Conservation (phyloP, 2,888 invertebrate species). For the Cynaeus angustus region DNA sequence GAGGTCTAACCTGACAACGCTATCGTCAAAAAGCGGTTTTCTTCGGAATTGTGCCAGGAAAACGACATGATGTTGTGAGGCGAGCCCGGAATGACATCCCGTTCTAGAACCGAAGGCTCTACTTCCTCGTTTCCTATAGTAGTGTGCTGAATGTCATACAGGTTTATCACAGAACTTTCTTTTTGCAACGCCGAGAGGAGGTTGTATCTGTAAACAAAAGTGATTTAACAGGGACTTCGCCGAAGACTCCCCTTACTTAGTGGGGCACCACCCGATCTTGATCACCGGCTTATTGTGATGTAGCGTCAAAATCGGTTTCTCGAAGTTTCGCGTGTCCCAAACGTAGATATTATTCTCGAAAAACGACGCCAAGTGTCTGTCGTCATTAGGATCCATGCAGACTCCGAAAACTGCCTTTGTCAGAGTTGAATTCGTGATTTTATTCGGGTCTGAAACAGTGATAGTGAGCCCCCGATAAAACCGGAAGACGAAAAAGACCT, state of each 20-base stretch:
- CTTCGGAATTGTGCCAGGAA: constrained; percentile 91
- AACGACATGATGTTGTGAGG: constrained; percentile 80
- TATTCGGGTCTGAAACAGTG: constrained; percentile 78
- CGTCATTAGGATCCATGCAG: constrained; percentile 84
- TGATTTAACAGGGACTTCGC: constrained; percentile 1
- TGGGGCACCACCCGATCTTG: constrained; percentile 92
- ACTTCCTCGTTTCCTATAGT: constrained; percentile 80
- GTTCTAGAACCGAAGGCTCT: constrained; percentile 84
- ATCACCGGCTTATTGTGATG: constrained; percentile 81
- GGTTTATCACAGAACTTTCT: constrained; percentile 83
- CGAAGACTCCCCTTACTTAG: constrained; percentile 74
- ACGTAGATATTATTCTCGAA: constrained; percentile 86
- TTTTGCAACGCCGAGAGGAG: constrained; percentile 87
- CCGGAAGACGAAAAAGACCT: constrained; percentile 67
- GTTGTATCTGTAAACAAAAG: constrained; percentile 76
- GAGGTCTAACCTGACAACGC: constrained; percentile 73
- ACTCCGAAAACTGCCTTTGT: constrained; percentile 91
- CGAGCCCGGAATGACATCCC: constrained; percentile 75
- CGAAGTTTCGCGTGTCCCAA: constrained; percentile 92
- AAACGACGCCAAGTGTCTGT: constrained; percentile 88
- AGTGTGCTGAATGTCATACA: constrained; percentile 90
- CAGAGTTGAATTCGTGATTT: constrained; percentile 78
- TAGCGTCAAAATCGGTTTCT: constrained; percentile 86
- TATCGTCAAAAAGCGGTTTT: constrained; percentile 83
- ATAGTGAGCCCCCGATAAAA: too few species aligned